Percentiles rank a stretch among this genome's conserved stretches.
phyloP scores from a whole-genome alignment of 35 echinoderm and acorn worm genomes.

The Nesometra sesokonis region DNA sequence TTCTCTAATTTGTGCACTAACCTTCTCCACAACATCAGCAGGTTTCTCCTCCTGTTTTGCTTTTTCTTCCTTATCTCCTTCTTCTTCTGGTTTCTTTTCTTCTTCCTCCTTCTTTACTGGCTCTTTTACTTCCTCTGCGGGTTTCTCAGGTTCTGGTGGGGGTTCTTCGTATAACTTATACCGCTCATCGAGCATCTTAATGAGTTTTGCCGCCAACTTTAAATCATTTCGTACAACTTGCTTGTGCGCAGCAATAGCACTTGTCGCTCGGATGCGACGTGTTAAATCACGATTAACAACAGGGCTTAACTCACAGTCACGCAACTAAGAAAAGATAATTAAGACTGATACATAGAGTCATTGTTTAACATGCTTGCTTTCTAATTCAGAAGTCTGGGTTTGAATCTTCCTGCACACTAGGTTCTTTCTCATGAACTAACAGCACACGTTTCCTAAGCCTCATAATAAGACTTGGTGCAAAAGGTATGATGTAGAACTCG shows the following conservation, averaged over 20 bases:
- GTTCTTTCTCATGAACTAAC: too few species aligned
- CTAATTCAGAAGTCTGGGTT: too few species aligned
- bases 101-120: conserved; percentile 30
- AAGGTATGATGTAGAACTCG: too few species aligned
- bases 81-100: not conserved
- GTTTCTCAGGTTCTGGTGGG: conserved; percentile 4
- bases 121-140: conserved; percentile 14
- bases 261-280: conserved; percentile 68
- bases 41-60: conserved; percentile 1
- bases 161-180: conserved; percentile 38
- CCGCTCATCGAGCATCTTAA: conserved; percentile 65
- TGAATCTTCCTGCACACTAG: too few species aligned
- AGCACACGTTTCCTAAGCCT: too few species aligned
- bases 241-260: conserved; percentile 86
- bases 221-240: conserved; percentile 56
- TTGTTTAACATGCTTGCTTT: too few species aligned
- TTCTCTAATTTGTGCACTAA: too few species aligned
- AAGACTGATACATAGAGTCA: not conserved
- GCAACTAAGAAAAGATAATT: conserved; percentile 36
- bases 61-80: not conserved
- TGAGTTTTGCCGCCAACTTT: conserved; percentile 67
- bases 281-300: conserved; percentile 72
- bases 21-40: conserved; percentile 2
- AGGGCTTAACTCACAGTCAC: conserved; percentile 85
- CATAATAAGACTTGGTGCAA: too few species aligned